Base-by-base conservation (phyloP, 2,888 invertebrate species). In the Machimus atricapillus region DNA sequence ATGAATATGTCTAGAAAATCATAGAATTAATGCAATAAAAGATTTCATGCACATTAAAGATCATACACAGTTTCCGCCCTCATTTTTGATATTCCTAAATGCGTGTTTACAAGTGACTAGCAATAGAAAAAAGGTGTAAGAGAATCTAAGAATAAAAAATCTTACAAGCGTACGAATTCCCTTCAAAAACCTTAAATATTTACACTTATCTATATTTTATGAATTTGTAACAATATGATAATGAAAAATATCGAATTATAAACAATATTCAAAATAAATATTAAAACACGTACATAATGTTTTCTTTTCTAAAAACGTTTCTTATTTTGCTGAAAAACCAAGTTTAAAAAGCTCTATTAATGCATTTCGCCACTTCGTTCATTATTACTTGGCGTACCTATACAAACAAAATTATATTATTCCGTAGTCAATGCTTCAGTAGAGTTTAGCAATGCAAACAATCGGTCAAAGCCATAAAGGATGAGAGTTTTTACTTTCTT, bases 21-120 rank as follows among this genome's bases (percentile, higher is more conserved):
- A 66, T 19, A 66, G 27, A 66, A 2, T 12, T 12, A 66, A 66
- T 27, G 14, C 14, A 12, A 66, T 66, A 66, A 43, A 73, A 85
- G 16, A 23, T 27, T 56, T 85, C 85, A 85, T 85, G 85, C 85
- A 85, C 85, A 85, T 85, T 85, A 27, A 85, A 73, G 46, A 66
- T 27, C 66, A 58, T 23, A 74, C 85, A 74, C 85, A 85, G 46
- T 74, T 85, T 85, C 85, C 85, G 85, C 85, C 85, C 85, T 73
- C 74, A 85, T 85, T 74, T 85, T 74, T 85, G 85, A 85, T 85
- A 85, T 85, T 85, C 85, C 85, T 85, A 85, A 85, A 85, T 85
- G 85, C 85, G 85, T 85, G 85, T 85, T 85, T 46, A 85, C 43
- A 74, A 73, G 43, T 85, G 74, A 85, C 43, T 74, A 83, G 23